Conservation (phyloP, 2,113 vertebrate species). For the Dipodomys stephensi region DNA sequence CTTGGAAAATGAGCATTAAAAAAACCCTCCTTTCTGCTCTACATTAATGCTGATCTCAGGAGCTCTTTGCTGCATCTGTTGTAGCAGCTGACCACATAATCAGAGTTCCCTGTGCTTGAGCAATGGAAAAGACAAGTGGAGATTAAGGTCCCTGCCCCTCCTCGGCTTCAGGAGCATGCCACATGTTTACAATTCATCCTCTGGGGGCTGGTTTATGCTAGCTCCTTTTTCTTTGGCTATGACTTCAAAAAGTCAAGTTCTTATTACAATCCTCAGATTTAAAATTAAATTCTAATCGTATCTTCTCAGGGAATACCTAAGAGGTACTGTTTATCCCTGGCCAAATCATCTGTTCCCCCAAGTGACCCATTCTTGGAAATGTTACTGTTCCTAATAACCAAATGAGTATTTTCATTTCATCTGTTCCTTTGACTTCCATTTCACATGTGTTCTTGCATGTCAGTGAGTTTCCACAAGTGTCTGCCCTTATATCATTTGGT, state of each 20-base stretch:
- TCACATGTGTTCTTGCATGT: constrained; percentile 7
- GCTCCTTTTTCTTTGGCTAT: constrained; percentile 59
- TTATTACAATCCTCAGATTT: constrained; percentile 52
- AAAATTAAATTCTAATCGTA: constrained; percentile 62
- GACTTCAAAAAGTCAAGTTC: constrained; percentile 69
- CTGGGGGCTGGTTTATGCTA: background rate
- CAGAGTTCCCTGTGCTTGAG: background rate
- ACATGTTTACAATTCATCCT: background rate
- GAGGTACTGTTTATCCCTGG: constrained; percentile 58
- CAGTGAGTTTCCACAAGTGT: constrained; percentile 62
- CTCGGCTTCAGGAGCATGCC: background rate
- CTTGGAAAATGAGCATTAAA: background rate
- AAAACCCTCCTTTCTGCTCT: background rate
- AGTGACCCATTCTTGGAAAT: constrained; percentile 47
- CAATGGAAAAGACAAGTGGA: constrained; percentile 51
- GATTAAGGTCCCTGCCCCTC: constrained; percentile 33
- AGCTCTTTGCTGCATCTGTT: background rate
- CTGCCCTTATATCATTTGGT: constrained; percentile 9
- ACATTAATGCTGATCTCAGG: background rate
- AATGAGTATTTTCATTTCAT: constrained; percentile 72
- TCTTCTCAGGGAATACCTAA: constrained; percentile 65
- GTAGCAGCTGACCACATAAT: background rate
- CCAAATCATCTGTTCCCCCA: constrained; percentile 66
- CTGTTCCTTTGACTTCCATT: constrained; percentile 68
- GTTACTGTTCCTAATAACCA: constrained; percentile 63